Evolutionary conservation across 2,797 vertebrate species (phyloP).

Genomic region (Simalia tracyae): DNA sequence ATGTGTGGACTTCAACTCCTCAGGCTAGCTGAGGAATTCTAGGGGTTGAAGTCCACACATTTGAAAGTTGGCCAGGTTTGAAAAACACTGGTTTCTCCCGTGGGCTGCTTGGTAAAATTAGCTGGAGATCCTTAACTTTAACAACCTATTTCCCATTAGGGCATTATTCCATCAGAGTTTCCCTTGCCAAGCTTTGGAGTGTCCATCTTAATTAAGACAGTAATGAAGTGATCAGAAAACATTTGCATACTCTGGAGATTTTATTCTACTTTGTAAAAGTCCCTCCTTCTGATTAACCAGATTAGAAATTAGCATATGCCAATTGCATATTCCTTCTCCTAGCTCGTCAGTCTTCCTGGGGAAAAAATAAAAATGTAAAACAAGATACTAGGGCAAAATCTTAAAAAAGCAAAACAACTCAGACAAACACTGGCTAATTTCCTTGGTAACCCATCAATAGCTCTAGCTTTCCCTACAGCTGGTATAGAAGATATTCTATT

Average conservation of each 20-base stretch:
- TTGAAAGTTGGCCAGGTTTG: not conserved
- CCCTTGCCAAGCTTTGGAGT: not conserved
- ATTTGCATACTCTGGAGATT: not conserved
- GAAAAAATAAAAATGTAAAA: not conserved
- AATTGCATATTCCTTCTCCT: not conserved
- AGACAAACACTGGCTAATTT: not conserved
- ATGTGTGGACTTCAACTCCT: not conserved
- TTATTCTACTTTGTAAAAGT: not conserved
- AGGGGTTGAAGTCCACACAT: not conserved
- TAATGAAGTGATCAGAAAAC: not conserved
- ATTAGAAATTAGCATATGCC: not conserved
- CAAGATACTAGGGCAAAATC: not conserved
- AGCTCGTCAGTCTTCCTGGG: not conserved
- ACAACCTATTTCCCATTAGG: not conserved
- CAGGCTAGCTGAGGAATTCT: not conserved
- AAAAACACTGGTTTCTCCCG: not conserved
- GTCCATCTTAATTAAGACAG: not conserved
- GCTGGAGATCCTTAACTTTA: not conserved
- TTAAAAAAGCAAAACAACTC: not conserved
- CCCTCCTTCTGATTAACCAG: not conserved
- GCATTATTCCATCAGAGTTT: not conserved
- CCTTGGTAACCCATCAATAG: not conserved
- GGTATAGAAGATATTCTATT: not conserved
- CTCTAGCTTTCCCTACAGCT: not conserved
- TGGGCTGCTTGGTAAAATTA: not conserved